Percentiles rank a stretch among this genome's conserved stretches.
phyloP scores from a whole-genome alignment of 1,140 invertebrate genomes.

The Drosophila suzukii region DNA sequence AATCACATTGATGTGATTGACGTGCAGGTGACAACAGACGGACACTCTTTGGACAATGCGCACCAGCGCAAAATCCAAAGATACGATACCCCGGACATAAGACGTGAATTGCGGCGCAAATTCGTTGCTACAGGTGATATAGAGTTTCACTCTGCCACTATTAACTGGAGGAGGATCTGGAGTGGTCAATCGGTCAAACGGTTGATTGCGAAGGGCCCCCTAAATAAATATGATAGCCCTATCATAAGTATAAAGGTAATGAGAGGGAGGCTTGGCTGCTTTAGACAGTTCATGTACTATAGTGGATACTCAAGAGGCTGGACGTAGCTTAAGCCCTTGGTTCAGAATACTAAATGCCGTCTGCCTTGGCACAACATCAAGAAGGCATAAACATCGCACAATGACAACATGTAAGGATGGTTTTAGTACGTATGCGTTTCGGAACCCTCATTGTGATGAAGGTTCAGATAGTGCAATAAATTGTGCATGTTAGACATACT shows the following conservation, averaged over 20 bases:
- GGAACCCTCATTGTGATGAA: not conserved
- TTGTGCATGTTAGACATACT: not conserved
- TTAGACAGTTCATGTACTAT: too few species aligned
- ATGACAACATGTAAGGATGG: not conserved
- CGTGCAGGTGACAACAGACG: too few species aligned
- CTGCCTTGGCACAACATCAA: not conserved
- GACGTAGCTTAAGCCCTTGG: too few species aligned
- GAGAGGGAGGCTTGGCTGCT: not conserved
- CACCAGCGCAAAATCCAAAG: too few species aligned
- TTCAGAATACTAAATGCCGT: not conserved
- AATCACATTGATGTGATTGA: too few species aligned
- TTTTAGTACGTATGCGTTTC: not conserved
- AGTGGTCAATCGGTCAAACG: conserved; percentile 7
- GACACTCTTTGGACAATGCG: too few species aligned
- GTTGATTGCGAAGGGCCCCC: not conserved
- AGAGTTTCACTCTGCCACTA: not conserved
- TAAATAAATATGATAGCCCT: too few species aligned
- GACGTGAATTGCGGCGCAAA: too few species aligned
- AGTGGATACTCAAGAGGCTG: too few species aligned
- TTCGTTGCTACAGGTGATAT: not conserved
- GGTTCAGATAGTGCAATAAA: not conserved
- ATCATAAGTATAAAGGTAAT: not conserved
- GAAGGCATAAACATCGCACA: not conserved
- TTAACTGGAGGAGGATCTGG: conserved; percentile 14
- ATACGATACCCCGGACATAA: too few species aligned